These are phyloP conservation scores for Phylloscopus whistleri DNA, from an alignment of 2,113 vertebrate genomes.

Conservation along the genomic window DNA sequence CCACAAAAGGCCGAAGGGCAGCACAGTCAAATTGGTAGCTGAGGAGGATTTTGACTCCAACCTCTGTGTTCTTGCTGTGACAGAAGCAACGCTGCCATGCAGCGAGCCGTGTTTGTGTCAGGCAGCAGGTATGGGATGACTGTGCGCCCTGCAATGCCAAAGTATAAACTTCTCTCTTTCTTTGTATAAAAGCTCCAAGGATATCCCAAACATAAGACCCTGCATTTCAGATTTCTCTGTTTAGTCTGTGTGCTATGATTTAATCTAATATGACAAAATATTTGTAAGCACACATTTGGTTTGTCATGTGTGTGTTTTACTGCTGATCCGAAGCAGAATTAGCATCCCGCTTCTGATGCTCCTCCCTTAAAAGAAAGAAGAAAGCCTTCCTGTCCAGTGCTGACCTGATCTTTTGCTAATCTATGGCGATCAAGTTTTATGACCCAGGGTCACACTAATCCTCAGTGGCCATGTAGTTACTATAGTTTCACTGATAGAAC, in stretches of 20 bases:
- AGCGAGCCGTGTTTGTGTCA: not conserved
- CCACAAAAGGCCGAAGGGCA: not conserved
- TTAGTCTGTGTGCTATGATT: slow-evolving; percentile 56
- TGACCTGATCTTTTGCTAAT: slow-evolving; percentile 34
- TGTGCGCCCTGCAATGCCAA: not conserved
- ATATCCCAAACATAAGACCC: slow-evolving; percentile 48
- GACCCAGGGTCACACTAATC: slow-evolving; percentile 43
- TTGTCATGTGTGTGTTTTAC: slow-evolving; percentile 12
- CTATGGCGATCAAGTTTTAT: slow-evolving; percentile 35
- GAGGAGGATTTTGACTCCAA: not conserved
- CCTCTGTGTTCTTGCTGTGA: not conserved
- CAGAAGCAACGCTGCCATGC: not conserved
- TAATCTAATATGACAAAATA: slow-evolving; percentile 67
- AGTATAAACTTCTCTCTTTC: slow-evolving; percentile 43
- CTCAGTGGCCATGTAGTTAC: slow-evolving; percentile 50
- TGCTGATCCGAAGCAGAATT: slow-evolving; percentile 26
- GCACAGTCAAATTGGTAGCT: not conserved
- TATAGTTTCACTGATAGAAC: slow-evolving; percentile 46
- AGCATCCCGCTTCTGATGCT: not conserved
- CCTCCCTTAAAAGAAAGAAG: slow-evolving; percentile 1
- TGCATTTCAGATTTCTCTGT: slow-evolving; percentile 51
- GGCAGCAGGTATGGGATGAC: slow-evolving; percentile 41
- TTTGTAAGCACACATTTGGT: slow-evolving; percentile 61
- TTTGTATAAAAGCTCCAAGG: slow-evolving; percentile 55
- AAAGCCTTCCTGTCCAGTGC: not conserved